Percentiles rank a stretch among this genome's conserved stretches.
Evolutionary conservation across 2,113 vertebrate genomes (phyloP).

Genomic region (Antechinus stuartii): DNA sequence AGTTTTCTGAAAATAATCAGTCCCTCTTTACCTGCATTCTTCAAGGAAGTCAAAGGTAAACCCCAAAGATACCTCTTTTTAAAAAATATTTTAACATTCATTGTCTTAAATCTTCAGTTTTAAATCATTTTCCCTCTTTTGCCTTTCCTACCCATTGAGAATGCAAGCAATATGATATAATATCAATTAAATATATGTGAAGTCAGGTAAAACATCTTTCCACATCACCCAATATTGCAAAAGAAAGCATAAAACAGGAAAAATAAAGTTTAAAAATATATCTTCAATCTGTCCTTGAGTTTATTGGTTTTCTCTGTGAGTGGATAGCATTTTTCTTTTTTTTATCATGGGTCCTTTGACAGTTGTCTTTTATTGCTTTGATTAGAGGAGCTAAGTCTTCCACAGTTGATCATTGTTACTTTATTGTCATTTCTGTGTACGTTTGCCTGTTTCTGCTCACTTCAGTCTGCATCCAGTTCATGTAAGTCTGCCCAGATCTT

Average conservation of each 20-base stretch:
- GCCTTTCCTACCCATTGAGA: neutral
- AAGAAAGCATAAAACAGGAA: neutral
- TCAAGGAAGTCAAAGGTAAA: neutral
- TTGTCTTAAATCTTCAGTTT: neutral
- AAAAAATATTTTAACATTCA: neutral
- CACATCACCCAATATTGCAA: neutral
- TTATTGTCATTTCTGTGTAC: neutral
- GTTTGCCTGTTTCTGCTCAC: neutral
- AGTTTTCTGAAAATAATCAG: neutral
- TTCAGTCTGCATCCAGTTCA: neutral
- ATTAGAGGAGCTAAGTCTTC: neutral
- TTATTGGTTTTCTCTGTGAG: neutral
- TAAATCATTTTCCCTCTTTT: neutral
- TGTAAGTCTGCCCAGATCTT: neutral
- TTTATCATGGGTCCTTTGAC: neutral
- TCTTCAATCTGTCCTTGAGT: neutral
- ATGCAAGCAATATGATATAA: neutral
- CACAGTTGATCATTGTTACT: neutral
- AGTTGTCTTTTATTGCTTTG: neutral
- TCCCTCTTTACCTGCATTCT: neutral
- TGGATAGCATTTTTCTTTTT: neutral
- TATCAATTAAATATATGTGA: neutral
- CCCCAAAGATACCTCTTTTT: neutral
- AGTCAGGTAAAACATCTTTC: neutral
- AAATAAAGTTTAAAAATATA: neutral